Conservation (phyloP, 2,888 invertebrate species). For the Dascillus cervinus region DNA sequence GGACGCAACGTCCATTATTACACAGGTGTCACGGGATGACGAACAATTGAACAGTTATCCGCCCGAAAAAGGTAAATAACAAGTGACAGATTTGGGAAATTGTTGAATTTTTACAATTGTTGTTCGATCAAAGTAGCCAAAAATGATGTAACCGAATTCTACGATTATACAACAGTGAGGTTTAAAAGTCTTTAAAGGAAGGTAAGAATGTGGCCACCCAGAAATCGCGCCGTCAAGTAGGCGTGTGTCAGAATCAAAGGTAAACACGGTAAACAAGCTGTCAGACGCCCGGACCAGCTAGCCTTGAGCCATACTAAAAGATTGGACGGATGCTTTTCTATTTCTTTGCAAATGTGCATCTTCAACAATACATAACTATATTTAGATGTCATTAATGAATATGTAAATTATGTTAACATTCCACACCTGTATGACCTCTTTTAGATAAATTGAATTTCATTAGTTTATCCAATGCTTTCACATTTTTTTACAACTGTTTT, state of each 20-base stretch:
- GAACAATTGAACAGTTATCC: constrained; percentile 88
- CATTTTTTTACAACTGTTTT: constrained; percentile 17
- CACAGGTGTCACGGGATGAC: constrained; percentile 97
- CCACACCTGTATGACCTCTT: constrained; percentile 36
- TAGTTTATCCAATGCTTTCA: constrained; percentile 25
- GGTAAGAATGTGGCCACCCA: constrained; percentile 3
- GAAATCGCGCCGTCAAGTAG: constrained; percentile 27
- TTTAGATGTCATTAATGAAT: constrained; percentile 12
- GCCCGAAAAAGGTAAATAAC: constrained; percentile 81
- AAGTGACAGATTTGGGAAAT: constrained; percentile 26
- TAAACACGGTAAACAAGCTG: constrained; percentile 30
- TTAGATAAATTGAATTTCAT: constrained; percentile 22
- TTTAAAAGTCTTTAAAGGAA: neutral
- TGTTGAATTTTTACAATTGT: constrained; percentile 2
- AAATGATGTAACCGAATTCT: too few species aligned
- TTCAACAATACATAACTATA: constrained; percentile 15
- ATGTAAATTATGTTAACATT: constrained; percentile 28
- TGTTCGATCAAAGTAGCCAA: too few species aligned
- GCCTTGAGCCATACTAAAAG: constrained; percentile 34
- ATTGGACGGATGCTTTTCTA: constrained; percentile 20
- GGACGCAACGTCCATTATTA: constrained; percentile 99
- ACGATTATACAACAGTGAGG: too few species aligned
- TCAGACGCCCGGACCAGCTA: constrained; percentile 29
- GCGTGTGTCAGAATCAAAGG: constrained; percentile 31
- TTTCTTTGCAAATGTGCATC: constrained; percentile 23